Evolutionary conservation across 2,113 vertebrate species (phyloP), one percentile per base, ranked within the genome.

Genomic region (Tragulus kanchil): DNA sequence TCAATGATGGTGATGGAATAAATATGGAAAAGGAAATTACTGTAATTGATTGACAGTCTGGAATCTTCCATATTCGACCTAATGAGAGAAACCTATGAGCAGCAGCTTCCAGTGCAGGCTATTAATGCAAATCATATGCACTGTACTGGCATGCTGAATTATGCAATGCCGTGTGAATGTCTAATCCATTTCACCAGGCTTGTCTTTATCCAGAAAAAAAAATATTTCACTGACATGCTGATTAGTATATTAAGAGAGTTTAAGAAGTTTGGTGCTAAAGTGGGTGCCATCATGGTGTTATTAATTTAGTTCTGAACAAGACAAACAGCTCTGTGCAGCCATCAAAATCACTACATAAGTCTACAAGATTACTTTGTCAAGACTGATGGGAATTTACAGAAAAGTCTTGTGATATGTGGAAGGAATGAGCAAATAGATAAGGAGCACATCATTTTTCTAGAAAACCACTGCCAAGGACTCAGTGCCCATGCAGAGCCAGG

Each of bases 11-110:
- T 98, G 98, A 98, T 98, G 98, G 98, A 98, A 98, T 99, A 99
- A 99, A 99, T 99, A 99, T 98, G 99, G 98, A 98, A 99, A 98
- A 98, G 97, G 98, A 99, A 99, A 99, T 99, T 98, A 98, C 98
- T 98, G 93, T 99, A 99, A 98, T 98, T 99, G 98, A 99, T 98
- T 99, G 98, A 99, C 98, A 99, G 98, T 98, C 98, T 98, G 97
- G 98, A 99, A 98, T 96, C 98, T 98, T 99, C 98, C 96, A 98
- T 97, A 97, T 98, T 97, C 25, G 77, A 98, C 98, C 98, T 99
- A 99, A 99, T 98, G 98, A 99, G 98, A 98, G 97, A 97, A 97
- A 96, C 98, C 97, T 95, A 97, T 93, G 97, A 98, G 96, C 96
- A 98, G 96, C 95, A 97, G 96, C 97, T 97, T 98, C 98, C 86